Conservation (phyloP, 2,888 invertebrate species). For the Heliconius cydno region DNA sequence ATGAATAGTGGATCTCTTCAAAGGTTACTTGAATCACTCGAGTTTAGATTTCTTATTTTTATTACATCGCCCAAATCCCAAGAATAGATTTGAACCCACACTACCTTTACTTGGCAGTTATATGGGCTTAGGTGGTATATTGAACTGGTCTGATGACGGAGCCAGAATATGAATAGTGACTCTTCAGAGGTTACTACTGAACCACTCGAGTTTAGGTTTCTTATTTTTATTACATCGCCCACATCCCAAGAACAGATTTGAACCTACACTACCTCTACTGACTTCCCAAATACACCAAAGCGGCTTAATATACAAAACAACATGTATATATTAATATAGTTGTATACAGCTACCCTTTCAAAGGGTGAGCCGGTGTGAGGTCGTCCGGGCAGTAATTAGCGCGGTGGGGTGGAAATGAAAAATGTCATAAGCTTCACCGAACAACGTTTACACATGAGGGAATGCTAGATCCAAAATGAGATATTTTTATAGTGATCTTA, state of each 20-base stretch:
- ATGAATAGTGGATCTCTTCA: too few species aligned
- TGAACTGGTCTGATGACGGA: too few species aligned
- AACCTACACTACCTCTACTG: not conserved
- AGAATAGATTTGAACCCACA: not conserved
- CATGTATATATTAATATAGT: not conserved
- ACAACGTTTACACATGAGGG: slow-evolving; percentile 26
- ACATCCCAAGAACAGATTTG: not conserved
- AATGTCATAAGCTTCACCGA: slow-evolving; percentile 54
- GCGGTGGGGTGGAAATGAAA: slow-evolving; percentile 65
- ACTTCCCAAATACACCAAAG: not conserved
- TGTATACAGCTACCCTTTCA: slow-evolving; percentile 50
- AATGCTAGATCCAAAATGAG: not conserved
- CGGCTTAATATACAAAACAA: not conserved
- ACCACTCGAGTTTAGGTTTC: too few species aligned
- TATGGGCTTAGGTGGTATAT: too few species aligned
- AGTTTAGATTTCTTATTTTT: not conserved
- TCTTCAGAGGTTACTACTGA: too few species aligned
- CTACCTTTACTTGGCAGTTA: not conserved
- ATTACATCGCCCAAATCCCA: not conserved
- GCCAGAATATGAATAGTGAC: too few species aligned
- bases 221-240: not conserved
- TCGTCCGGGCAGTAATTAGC: slow-evolving; percentile 59
- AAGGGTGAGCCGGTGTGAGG: slow-evolving; percentile 48
- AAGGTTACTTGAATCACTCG: too few species aligned
- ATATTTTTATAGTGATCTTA: not conserved